These are phyloP conservation scores for Typhlichthys subterraneus DNA, from an alignment of 2,797 vertebrate genomes.

Conservation along the genomic window DNA sequence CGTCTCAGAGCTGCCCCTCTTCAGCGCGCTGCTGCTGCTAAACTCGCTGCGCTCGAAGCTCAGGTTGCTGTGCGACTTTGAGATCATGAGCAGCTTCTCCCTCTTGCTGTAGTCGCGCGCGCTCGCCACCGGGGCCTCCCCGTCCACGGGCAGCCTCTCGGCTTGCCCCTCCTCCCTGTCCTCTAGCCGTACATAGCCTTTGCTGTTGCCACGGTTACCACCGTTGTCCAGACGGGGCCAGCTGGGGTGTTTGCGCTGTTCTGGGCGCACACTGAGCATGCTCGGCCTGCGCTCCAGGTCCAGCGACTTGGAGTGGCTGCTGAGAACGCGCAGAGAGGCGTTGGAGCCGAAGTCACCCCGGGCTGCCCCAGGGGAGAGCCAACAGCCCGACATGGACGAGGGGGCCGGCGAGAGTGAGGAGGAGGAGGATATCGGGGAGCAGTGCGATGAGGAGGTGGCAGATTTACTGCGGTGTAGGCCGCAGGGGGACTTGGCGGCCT, in stretches of 20 bases:
- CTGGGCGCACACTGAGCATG: constrained; percentile 87
- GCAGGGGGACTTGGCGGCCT: constrained; percentile 78
- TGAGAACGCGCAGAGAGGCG: constrained; percentile 89
- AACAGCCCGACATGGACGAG: constrained; percentile 80
- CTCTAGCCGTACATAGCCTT: constrained; percentile 93
- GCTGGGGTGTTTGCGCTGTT: constrained; percentile 95
- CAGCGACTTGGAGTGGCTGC: constrained; percentile 94
- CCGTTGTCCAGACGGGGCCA: constrained; percentile 91
- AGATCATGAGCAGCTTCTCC: constrained; percentile 98
- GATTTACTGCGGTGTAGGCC: constrained; percentile 81
- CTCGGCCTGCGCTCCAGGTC: constrained; percentile 87
- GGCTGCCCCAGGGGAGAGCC: constrained; percentile 89
- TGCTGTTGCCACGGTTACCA: constrained; percentile 84
- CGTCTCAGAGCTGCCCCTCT: constrained; percentile 94
- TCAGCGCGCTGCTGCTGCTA: constrained; percentile 89
- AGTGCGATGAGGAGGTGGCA: constrained; percentile 75
- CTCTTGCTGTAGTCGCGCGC: constrained; percentile 94
- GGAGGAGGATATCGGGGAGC: constrained; percentile 75
- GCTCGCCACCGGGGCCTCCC: constrained; percentile 62
- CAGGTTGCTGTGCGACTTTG: constrained; percentile 95
- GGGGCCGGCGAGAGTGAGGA: constrained; percentile 72
- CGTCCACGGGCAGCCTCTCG: constrained; percentile 80
- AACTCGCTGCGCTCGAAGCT: constrained; percentile 96
- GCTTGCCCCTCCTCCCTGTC: constrained; percentile 90
- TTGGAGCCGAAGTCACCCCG: constrained; percentile 94